phyloP scores from a whole-genome alignment of 2,888 invertebrate genomes.

The Cerceris rybyensis region DNA sequence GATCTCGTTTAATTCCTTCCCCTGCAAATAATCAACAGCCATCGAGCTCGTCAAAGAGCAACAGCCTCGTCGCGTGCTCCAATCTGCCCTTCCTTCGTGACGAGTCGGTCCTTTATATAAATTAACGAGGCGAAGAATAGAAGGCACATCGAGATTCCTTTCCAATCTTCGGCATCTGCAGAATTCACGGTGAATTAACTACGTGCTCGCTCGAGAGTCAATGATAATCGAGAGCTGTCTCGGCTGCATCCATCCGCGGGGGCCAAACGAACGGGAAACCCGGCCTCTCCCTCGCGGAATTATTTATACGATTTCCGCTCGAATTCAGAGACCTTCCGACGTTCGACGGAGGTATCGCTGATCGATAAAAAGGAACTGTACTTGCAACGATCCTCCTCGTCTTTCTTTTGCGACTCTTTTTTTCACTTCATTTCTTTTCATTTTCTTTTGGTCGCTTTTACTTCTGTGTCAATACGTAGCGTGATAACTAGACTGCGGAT shows the following conservation, averaged over 20 bases:
- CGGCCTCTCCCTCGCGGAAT: slow-evolving; percentile 41
- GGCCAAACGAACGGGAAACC: slow-evolving; percentile 42
- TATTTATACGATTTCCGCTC: slow-evolving; percentile 62
- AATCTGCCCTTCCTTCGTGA: not conserved
- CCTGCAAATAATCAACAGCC: slow-evolving; percentile 38
- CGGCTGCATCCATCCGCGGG: slow-evolving; percentile 28
- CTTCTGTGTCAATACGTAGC: no score
- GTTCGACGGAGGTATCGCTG: slow-evolving; percentile 25
- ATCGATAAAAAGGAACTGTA: slow-evolving; percentile 47
- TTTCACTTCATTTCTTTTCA: slow-evolving; percentile 13
- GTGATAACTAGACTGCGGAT: no score
- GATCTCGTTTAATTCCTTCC: no score
- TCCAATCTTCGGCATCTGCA: slow-evolving; percentile 44
- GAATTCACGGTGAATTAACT: slow-evolving; percentile 57
- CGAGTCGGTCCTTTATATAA: slow-evolving; percentile 7
- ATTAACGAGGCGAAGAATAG: slow-evolving; percentile 21
- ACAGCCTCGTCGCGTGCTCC: not conserved
- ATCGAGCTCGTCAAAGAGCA: slow-evolving; percentile 29
- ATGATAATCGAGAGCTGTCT: slow-evolving; percentile 45
- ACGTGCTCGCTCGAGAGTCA: slow-evolving; percentile 15
- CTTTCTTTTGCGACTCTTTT: not conserved
- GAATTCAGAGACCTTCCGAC: slow-evolving; percentile 39
- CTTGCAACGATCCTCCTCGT: not conserved
- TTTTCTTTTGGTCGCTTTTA: slow-evolving; percentile 7
- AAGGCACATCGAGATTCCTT: slow-evolving; percentile 24